Evolutionary conservation across 2,888 invertebrate species (phyloP).

Genomic region (Graphium colonna): DNA sequence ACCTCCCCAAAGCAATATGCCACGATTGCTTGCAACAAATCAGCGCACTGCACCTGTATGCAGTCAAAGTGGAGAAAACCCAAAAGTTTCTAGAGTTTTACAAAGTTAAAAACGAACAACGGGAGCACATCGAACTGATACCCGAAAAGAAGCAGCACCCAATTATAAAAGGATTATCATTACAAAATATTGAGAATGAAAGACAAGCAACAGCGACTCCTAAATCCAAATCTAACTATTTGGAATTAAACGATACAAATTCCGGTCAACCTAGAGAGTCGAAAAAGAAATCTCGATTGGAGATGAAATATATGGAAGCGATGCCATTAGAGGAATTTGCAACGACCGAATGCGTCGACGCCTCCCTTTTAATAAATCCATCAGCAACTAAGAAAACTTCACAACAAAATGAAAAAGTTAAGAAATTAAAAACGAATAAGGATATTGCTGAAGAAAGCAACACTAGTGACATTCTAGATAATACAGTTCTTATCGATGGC

Average conservation of each 20-base stretch:
- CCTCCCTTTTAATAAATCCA: constrained; percentile 46
- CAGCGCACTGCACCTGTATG: constrained; percentile 55
- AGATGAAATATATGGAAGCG: constrained; percentile 63
- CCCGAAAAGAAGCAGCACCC: constrained; percentile 41
- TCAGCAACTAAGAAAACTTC: constrained; percentile 29
- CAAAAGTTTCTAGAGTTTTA: constrained; percentile 70
- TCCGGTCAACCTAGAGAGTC: constrained; percentile 26
- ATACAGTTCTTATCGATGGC: constrained; percentile 61
- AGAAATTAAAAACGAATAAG: constrained; percentile 29
- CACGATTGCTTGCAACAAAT: constrained; percentile 72
- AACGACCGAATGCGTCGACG: constrained; percentile 56
- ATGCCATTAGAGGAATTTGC: constrained; percentile 71
- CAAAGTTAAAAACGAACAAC: constrained; percentile 51
- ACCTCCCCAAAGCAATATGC: constrained; percentile 72
- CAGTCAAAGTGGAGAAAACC: constrained; percentile 69
- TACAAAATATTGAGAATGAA: constrained; percentile 35
- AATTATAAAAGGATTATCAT: constrained; percentile 42
- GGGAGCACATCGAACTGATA: constrained; percentile 37
- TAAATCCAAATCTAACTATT: constrained; percentile 34
- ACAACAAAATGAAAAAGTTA: constrained; percentile 22
- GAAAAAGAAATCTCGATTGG: constrained; percentile 53
- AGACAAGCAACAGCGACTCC: constrained; percentile 26
- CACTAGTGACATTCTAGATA: constrained; percentile 49
- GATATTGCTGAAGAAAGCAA: constrained; percentile 33
- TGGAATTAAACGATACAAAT: constrained; percentile 42